These are phyloP conservation scores for Glyphotaelius pellucidus DNA, from an alignment of 2,888 invertebrate genomes.

Conservation along the genomic window DNA sequence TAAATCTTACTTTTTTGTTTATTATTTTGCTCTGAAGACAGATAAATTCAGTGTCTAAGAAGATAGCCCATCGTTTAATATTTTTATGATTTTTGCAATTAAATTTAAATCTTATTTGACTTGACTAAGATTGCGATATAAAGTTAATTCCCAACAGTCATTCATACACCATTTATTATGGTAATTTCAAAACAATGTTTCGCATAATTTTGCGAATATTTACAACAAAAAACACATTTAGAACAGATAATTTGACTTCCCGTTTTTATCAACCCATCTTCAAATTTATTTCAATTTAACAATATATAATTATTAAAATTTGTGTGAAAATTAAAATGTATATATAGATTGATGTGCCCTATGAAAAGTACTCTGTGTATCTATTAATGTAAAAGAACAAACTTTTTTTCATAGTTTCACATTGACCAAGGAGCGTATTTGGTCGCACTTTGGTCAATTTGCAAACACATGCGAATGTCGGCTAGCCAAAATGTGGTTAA, in stretches of 20 bases:
- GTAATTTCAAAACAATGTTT: not conserved
- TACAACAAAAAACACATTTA: not conserved
- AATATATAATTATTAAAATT: slow-evolving; percentile 12
- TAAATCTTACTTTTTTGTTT: too few relatives aligned
- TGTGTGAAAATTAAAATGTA: slow-evolving; percentile 14
- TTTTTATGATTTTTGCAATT: not conserved
- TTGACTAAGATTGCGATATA: not conserved
- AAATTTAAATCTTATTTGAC: not conserved
- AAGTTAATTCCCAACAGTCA: not conserved
- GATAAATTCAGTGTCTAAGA: not conserved
- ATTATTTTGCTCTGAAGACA: not conserved
- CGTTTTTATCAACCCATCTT: slow-evolving; percentile 42
- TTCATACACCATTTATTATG: not conserved
- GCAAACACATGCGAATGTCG: too few relatives aligned
- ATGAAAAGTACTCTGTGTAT: not conserved
- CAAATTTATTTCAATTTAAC: not conserved
- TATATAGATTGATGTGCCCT: not conserved
- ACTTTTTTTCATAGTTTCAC: not conserved
- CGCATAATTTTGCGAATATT: not conserved
- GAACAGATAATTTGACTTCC: slow-evolving; percentile 16
- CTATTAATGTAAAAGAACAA: not conserved
- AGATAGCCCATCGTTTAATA: not conserved
- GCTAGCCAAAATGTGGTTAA: too few relatives aligned
- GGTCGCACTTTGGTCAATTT: too few relatives aligned
- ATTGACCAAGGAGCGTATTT: too few relatives aligned